Percentiles rank a stretch among this genome's conserved stretches.
Evolutionary conservation across 2,797 vertebrate genomes (phyloP).

Genomic region (Prionace glauca): DNA sequence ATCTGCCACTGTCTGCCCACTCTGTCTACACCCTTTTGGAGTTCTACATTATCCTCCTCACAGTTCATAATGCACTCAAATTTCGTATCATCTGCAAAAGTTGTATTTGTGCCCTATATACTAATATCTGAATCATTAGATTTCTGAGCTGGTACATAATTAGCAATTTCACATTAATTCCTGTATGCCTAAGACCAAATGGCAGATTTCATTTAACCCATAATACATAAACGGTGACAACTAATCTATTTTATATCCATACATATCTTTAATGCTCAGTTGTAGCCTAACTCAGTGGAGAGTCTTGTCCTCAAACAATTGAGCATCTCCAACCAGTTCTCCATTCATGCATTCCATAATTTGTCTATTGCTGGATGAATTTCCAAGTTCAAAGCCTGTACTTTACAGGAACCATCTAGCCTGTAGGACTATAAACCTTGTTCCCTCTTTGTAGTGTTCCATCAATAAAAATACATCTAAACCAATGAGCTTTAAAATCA

Average conservation of each 20-base stretch:
- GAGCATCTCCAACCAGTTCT: not conserved
- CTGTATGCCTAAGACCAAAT: not conserved
- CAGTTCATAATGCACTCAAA: too few relatives aligned
- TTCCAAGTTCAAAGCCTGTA: not conserved
- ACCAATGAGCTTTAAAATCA: not conserved
- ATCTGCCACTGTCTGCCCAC: too few relatives aligned
- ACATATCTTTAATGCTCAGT: not conserved
- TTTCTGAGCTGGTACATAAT: not conserved
- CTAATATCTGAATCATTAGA: too few relatives aligned
- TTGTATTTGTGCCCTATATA: too few relatives aligned
- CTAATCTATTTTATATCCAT: not conserved
- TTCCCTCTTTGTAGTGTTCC: not conserved
- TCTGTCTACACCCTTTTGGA: too few relatives aligned
- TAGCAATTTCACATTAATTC: not conserved
- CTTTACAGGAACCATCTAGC: not conserved
- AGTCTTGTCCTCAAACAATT: not conserved
- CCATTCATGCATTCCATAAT: not conserved
- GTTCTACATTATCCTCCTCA: too few relatives aligned
- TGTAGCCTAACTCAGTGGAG: not conserved
- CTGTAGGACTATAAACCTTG: not conserved
- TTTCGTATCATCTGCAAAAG: too few relatives aligned
- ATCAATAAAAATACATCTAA: not conserved
- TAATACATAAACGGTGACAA: not conserved
- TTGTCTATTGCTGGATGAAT: not conserved
- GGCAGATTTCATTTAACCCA: not conserved